phyloP scores from a whole-genome alignment of 2,888 invertebrate genomes.

The Dolichopus griseipennis region DNA sequence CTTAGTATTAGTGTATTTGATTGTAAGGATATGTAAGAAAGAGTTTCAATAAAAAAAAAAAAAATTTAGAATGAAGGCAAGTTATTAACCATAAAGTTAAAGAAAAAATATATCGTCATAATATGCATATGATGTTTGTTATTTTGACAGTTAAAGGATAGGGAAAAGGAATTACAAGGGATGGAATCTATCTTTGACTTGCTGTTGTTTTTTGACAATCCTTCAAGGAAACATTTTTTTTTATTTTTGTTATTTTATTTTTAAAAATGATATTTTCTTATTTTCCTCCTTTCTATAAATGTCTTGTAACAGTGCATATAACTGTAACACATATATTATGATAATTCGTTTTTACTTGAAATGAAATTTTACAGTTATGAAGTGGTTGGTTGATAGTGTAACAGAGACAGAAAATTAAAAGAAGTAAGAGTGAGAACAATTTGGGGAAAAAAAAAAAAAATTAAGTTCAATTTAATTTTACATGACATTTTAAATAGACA shows the following conservation, averaged over 20 bases:
- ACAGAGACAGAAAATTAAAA: too few species aligned
- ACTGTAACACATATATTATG: neutral
- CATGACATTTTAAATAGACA: conserved; percentile 1
- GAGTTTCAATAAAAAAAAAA: too few species aligned
- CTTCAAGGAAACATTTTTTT: neutral
- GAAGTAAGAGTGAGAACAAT: too few species aligned
- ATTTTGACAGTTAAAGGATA: neutral
- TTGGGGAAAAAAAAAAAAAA: neutral
- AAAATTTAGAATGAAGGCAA: too few species aligned
- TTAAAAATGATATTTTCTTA: neutral
- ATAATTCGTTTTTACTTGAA: neutral
- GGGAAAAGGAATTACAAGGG: neutral
- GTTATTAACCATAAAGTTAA: too few species aligned
- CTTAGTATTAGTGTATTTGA: neutral
- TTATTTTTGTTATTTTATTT: too few species aligned
- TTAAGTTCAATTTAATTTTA: neutral
- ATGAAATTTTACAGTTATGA: too few species aligned
- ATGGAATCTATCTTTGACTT: neutral
- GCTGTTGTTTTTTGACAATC: neutral
- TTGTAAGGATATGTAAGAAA: too few species aligned
- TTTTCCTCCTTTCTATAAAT: neutral
- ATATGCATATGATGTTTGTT: neutral
- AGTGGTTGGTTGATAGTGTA: too few species aligned
- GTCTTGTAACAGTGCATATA: too few species aligned
- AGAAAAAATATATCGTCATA: neutral